Conservation (phyloP, 1,140 invertebrate genomes). For the Triops cancriformis region DNA sequence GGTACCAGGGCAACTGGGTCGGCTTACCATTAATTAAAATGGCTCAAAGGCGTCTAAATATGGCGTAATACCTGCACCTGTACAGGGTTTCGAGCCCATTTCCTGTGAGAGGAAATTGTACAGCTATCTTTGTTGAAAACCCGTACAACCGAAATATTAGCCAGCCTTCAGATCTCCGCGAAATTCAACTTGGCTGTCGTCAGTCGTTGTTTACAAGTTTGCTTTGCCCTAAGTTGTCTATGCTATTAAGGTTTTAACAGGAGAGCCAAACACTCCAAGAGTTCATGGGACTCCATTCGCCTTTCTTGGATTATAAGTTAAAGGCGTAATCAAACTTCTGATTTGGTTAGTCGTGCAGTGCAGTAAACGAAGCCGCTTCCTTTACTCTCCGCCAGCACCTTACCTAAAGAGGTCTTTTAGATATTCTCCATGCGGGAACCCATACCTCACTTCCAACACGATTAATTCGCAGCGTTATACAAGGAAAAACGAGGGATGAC, state of each 20-base stretch:
- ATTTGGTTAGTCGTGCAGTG: background rate
- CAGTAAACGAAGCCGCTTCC: background rate
- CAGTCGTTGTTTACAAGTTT: background rate
- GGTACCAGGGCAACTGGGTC: background rate
- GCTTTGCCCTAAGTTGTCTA: background rate
- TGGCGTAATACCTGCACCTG: background rate
- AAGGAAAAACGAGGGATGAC: background rate
- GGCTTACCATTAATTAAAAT: background rate
- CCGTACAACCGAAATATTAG: background rate
- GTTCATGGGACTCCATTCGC: background rate
- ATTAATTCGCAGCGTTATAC: background rate
- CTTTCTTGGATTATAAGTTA: background rate
- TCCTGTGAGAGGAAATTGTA: background rate
- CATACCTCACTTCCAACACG: background rate
- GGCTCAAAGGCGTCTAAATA: background rate
- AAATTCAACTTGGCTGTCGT: background rate
- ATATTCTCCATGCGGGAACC: background rate
- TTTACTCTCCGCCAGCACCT: background rate
- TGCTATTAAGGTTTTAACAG: conserved; percentile 14
- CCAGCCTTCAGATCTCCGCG: background rate
- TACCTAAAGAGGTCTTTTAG: background rate
- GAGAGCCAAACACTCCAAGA: background rate
- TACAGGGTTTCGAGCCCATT: background rate
- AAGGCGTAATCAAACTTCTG: background rate
- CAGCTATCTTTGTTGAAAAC: background rate